Conservation (phyloP, 1,140 invertebrate genomes). For the Plectrocnemia conspersa region DNA sequence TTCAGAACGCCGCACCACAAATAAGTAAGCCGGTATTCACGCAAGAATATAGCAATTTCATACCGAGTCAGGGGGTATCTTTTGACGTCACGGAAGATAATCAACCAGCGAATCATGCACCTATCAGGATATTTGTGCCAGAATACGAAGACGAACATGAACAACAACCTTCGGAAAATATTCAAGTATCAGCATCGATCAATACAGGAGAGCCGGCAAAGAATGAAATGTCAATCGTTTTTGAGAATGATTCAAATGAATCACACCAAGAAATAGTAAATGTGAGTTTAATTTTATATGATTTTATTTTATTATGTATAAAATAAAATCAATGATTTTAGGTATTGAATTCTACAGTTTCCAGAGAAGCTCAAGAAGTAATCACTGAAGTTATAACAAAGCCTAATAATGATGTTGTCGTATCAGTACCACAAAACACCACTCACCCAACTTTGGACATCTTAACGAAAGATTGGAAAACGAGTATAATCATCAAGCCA, state of each 20-base stretch:
- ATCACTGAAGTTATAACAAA: constrained; percentile 5
- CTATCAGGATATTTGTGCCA: constrained; percentile 48
- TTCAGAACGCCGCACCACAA: constrained; percentile 14
- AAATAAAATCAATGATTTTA: neutral
- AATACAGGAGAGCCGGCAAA: constrained; percentile 21
- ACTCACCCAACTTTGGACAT: constrained; percentile 29
- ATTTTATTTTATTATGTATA: neutral
- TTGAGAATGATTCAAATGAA: constrained; percentile 36
- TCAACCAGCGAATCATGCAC: constrained; percentile 31
- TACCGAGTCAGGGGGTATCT: constrained; percentile 15
- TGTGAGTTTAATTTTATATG: neutral
- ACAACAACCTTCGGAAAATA: constrained; percentile 32
- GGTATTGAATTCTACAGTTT: neutral
- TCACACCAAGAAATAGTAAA: neutral
- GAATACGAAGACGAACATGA: constrained; percentile 39
- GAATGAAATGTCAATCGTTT: constrained; percentile 20
- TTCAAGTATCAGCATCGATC: constrained; percentile 29
- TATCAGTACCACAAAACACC: constrained; percentile 22
- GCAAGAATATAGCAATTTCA: constrained; percentile 16
- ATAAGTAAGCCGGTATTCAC: constrained; percentile 10
- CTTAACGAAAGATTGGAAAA: constrained; percentile 33
- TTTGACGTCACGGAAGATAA: constrained; percentile 8
- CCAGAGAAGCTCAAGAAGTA: neutral
- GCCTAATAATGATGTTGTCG: constrained; percentile 20
- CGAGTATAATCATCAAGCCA: constrained; percentile 28